A percentile compares a stretch with the other conserved stretches of the same genome.
phyloP scores from a whole-genome alignment of 2,888 invertebrate species.

The Acleris laterana region DNA sequence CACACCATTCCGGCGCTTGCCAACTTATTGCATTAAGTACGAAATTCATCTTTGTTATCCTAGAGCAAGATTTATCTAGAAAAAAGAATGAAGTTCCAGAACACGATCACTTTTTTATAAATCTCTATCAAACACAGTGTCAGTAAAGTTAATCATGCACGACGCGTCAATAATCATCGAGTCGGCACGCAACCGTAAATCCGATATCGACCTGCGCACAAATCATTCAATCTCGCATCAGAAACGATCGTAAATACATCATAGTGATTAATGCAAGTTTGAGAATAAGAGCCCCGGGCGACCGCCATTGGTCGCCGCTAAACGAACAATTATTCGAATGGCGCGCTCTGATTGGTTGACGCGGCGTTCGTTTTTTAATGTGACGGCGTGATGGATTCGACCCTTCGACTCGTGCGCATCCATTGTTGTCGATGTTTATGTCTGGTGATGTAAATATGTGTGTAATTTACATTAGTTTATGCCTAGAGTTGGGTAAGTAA shows the following conservation, averaged over 20 bases:
- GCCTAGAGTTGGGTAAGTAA: background rate
- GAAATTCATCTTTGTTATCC: no score
- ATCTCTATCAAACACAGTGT: slow-evolving; percentile 18
- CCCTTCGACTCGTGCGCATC: slow-evolving; percentile 80
- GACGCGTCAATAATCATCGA: slow-evolving; percentile 47
- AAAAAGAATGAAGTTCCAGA: no score
- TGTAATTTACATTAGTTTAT: slow-evolving; percentile 31
- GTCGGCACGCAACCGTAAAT: slow-evolving; percentile 74
- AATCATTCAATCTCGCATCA: slow-evolving; percentile 77
- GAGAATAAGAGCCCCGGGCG: slow-evolving; percentile 72
- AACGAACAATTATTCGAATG: slow-evolving; percentile 83
- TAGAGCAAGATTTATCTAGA: no score
- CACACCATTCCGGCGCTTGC: no score
- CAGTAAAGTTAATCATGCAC: slow-evolving; percentile 22
- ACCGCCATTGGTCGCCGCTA: slow-evolving; percentile 71
- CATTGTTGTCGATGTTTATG: slow-evolving; percentile 44
- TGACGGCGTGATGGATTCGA: slow-evolving; percentile 80
- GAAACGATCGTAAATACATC: slow-evolving; percentile 73
- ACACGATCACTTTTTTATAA: background rate
- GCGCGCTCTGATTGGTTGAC: slow-evolving; percentile 68
- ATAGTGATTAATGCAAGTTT: slow-evolving; percentile 71
- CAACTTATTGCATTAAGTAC: no score
- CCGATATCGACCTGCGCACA: slow-evolving; percentile 68
- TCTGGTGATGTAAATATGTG: slow-evolving; percentile 33
- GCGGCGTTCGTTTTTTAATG: slow-evolving; percentile 69